phyloP scores from a whole-genome alignment of 2,113 vertebrate species.

The Pelvicachromis taeniatus region DNA sequence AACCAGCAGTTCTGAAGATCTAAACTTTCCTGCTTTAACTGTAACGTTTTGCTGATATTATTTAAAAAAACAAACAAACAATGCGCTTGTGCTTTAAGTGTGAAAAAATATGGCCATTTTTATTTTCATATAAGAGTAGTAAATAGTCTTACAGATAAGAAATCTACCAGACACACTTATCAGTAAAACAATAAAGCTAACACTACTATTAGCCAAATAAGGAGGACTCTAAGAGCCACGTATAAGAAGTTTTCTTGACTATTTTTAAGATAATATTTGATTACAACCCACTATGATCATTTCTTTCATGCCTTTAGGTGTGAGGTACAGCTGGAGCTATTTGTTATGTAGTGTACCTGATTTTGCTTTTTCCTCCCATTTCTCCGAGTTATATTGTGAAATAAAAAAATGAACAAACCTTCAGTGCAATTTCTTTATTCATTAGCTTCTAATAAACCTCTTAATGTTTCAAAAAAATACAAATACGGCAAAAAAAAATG shows the following conservation, averaged over 20 bases:
- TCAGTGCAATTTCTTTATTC: not conserved
- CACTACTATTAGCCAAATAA: not conserved
- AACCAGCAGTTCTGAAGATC: not conserved
- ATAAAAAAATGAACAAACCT: not conserved
- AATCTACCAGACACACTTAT: no score
- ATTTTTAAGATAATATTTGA: no score
- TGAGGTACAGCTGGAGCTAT: no score
- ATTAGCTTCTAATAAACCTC: not conserved
- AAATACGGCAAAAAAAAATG: not conserved
- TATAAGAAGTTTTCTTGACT: no score
- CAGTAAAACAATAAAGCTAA: not conserved
- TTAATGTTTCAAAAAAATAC: not conserved
- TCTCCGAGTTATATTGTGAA: not conserved
- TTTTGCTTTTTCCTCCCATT: no score
- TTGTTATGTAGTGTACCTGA: no score
- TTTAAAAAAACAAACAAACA: not conserved
- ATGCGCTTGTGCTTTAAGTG: not conserved
- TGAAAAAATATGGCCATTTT: no score
- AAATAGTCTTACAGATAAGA: no score
- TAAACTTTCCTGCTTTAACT: not conserved
- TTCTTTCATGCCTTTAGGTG: no score
- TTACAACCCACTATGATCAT: no score
- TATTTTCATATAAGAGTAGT: no score
- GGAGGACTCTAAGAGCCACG: accelerated
- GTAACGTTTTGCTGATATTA: not conserved